Conservation (phyloP, 2,888 invertebrate genomes). For the Epirrhoe alternata region DNA sequence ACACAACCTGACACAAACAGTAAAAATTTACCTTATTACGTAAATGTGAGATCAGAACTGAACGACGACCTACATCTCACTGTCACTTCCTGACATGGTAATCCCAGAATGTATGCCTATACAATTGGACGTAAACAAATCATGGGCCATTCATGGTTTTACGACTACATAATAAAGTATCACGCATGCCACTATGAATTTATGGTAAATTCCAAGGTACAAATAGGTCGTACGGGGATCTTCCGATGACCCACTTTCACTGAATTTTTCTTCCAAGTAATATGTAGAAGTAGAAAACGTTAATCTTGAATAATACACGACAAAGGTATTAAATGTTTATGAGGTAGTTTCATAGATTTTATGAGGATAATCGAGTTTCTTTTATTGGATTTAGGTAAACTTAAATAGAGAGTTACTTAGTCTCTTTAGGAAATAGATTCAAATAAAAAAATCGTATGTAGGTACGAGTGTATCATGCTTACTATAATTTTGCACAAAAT, state of each 20-base stretch:
- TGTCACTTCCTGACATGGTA: conserved; percentile 23
- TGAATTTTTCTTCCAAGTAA: conserved; percentile 47
- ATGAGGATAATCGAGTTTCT: conserved; percentile 20
- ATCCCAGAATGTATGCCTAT: conserved; percentile 22
- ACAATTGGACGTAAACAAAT: conserved; percentile 25
- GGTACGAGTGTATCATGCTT: no score
- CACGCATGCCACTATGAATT: conserved; percentile 38
- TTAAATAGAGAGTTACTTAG: conserved; percentile 14
- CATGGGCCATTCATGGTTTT: conserved; percentile 34
- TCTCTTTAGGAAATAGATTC: background rate
- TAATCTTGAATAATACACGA: conserved; percentile 21
- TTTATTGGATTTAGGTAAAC: conserved; percentile 3
- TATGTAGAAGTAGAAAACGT: conserved; percentile 30
- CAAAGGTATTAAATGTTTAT: conserved; percentile 28
- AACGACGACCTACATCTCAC: conserved; percentile 32
- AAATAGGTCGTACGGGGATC: conserved; percentile 52
- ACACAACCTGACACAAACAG: conserved; percentile 22
- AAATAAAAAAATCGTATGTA: background rate
- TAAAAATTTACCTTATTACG: conserved; percentile 41
- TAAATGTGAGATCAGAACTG: conserved; percentile 37
- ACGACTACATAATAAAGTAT: conserved; percentile 41
- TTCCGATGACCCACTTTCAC: conserved; percentile 68
- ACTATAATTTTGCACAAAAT: no score
- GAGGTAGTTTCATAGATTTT: conserved; percentile 28
- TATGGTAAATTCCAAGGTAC: conserved; percentile 45